Conservation (phyloP, 2,888 invertebrate genomes). For the Trichogramma dendrolimi region DNA sequence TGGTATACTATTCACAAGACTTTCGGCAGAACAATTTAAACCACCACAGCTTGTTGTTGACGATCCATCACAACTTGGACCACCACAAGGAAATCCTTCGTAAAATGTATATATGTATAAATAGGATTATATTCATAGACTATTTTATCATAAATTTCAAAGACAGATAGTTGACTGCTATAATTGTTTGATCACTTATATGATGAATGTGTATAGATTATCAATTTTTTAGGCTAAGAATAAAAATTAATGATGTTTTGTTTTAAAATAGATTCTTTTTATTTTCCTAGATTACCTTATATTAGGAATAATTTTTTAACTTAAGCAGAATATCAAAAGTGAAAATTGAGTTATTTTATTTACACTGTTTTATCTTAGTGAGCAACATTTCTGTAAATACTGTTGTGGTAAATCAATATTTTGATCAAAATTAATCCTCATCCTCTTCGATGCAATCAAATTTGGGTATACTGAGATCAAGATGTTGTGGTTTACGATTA, state of each 20-base stretch:
- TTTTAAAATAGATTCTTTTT: conserved; percentile 14
- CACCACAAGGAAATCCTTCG: conserved; percentile 47
- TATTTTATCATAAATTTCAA: conserved; percentile 9
- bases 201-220: conserved; percentile 24
- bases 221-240: conserved; percentile 24
- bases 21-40: conserved; percentile 89
- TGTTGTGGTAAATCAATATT: not conserved
- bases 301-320: not conserved
- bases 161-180: conserved; percentile 1
- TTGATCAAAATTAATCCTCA: conserved; percentile 30
- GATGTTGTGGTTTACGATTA: conserved; percentile 22
- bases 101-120: conserved; percentile 22
- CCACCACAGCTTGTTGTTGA: conserved; percentile 74
- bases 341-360: no score
- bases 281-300: not conserved
- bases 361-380: not conserved
- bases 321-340: not conserved
- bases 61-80: conserved; percentile 71
- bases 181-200: conserved; percentile 6
- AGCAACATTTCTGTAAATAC: not conserved
- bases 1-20: conserved; percentile 87
- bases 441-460: conserved; percentile 33
- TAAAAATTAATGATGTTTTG: conserved; percentile 23
- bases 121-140: conserved; percentile 14
- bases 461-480: conserved; percentile 33